Evolutionary conservation across 2,797 vertebrate species (phyloP), one percentile per base, ranked within the genome.

Genomic region (Nothura maculosa): DNA sequence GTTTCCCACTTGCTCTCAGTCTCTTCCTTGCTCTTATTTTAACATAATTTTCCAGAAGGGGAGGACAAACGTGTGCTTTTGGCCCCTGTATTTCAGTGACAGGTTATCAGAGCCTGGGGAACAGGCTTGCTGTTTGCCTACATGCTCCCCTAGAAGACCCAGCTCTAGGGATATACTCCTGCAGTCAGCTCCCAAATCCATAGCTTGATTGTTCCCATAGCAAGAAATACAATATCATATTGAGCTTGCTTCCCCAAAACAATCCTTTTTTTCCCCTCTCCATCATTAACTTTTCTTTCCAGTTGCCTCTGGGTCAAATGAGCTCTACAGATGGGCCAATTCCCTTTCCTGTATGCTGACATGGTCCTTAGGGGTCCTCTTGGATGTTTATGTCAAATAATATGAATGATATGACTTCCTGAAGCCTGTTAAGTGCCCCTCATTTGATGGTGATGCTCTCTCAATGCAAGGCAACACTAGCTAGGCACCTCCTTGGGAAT

Each of bases 401-500:
- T 50, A 47, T 0, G 47, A 62, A 27, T 8, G 13, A 21, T 67
- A 66, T 81, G 75, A 61, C 28, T 58, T 36, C 45, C 43, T 43
- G 75, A 1, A 0, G 63, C 21, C 75, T 5, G 1, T 72, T 42
- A 17, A 50, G 13, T 42, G 3, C 8, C 8, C 3, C 32, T 61
- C 3, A 10, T 36, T 0, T 36, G 34, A 20, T 21, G 48, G 13
- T 22, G n/a, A 6, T 2, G 8, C 24, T 66, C 32, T 43, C 81
- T 32, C 22, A 24, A 2, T 17, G 63, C 0, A 54, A n/a, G 76
- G 28, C 30, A 82, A 85, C 25, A 75, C 2, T 22, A 30, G 50
- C 28, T 67, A 61, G 85, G 75, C 67, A 81, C 13, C 61, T 52
- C 43, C 57, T 61, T 77, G 32, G 47, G 34, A 81, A 70, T 61